A percentile compares a stretch with the other conserved stretches of the same genome.
These are phyloP conservation scores for Dipodomys ordii DNA, from an alignment of 2,113 vertebrate species.

Conservation along the genomic window DNA sequence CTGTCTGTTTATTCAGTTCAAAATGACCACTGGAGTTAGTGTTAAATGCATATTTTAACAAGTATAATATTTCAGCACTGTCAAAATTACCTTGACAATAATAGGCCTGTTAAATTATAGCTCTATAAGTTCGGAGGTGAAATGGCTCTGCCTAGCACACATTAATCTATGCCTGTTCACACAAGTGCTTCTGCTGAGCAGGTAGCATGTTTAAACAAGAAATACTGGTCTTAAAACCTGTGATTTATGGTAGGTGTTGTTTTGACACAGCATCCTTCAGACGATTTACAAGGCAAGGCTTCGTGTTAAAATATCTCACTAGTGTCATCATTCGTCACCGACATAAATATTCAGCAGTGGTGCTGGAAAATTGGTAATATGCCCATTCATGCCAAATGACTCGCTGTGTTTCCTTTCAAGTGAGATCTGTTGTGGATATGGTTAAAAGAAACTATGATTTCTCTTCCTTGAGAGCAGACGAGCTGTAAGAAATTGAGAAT, in stretches of 20 bases:
- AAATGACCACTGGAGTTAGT: constrained; percentile 77
- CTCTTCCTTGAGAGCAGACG: constrained; percentile 81
- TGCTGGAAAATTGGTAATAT: constrained; percentile 83
- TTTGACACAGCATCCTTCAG: constrained; percentile 85
- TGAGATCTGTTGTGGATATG: constrained; percentile 77
- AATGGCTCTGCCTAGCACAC: constrained; percentile 82
- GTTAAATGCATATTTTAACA: constrained; percentile 82
- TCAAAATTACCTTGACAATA: constrained; percentile 87
- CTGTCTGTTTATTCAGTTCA: constrained; percentile 80
- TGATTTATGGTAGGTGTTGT: constrained; percentile 89
- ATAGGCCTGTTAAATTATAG: constrained; percentile 87
- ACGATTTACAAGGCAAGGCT: constrained; percentile 86
- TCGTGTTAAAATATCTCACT: constrained; percentile 85
- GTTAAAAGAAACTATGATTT: constrained; percentile 66
- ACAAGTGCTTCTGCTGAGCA: constrained; percentile 88
- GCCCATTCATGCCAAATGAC: constrained; percentile 83
- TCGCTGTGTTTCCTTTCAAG: constrained; percentile 73
- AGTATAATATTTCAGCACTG: constrained; percentile 83
- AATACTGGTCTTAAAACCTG: constrained; percentile 87
- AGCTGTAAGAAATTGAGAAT: constrained; percentile 75
- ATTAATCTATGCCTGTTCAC: constrained; percentile 87
- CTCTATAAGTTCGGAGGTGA: constrained; percentile 85
- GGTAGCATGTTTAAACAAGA: constrained; percentile 89
- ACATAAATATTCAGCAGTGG: constrained; percentile 84
- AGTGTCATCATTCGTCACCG: constrained; percentile 84